Base-by-base conservation (phyloP, 2,797 vertebrate genomes). In the Melanotaenia pygmaea region DNA sequence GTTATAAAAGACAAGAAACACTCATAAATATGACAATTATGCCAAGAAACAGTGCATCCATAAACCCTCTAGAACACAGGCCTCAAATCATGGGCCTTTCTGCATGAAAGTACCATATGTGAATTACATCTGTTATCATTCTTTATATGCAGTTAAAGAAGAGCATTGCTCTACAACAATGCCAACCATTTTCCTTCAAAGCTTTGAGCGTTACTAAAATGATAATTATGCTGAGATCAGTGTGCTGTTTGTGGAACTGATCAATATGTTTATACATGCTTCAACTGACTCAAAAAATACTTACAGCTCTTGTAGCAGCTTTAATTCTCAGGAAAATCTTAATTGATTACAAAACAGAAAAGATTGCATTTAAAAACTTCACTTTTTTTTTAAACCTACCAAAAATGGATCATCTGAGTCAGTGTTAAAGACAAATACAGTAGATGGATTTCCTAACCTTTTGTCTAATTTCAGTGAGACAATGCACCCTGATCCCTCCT, bases 391-490 rank as follows among this genome's bases (percentile, higher is more conserved):
- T 45, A 24, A 10, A 51, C 4, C 50, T 22, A 11, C 50, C 10
- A 24, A 51, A 0, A 22, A 47, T 47, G 11, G 11, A 11, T 51
- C 3, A 24, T 22, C 50, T 24, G 50, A 51, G 3, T 13, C 22
- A 51, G 2, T 12, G 50, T 22, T 51, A 24, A 57, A 24, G 53
- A 43, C 54, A 14, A 57, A 8, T 12, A 79, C 18, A 70, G 65
- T 54, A 38, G 40, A 67, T 30, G 28, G 59, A 64, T 57, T 11
- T 10, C 14, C 5, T 32, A 32, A 57, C 62, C 72, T 47, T 77
- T 78, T 80, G 71, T 79, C 67, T 40, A 69, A 20, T 61, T 79
- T 18, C 37, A 73, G 26, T 67, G 61, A 70, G 67, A 70, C 70
- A 70, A 82, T 71, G 68, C 45, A 35, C 66, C 62, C 58, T 35